Base-by-base conservation (phyloP, 2,797 vertebrate genomes). In the Moxostoma hubbsi region DNA sequence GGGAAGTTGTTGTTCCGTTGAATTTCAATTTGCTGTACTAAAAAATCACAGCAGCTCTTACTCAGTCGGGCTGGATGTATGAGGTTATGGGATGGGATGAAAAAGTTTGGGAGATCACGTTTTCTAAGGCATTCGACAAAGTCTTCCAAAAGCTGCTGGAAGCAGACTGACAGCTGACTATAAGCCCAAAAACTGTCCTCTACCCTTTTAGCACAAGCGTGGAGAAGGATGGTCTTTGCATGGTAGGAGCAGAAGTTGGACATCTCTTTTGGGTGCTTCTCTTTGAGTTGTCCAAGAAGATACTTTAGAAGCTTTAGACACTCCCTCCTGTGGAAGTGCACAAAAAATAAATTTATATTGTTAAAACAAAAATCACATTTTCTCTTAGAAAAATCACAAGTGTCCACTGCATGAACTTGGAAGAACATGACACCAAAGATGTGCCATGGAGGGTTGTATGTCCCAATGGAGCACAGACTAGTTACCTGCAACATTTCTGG, bases 401-500 rank as follows among this genome's bases (percentile, higher is more conserved):
- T 53, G 51, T 53, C 6, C 11, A 57, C 5, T 57, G 2, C 53
- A 47, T 49, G 45, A 1, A 7, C 36, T 46, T 16, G 36, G 36
- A 36, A 36, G 18, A 36, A 12, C 9, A 11, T 24, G 2, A 58
- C n/a, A 7, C 53, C 53, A 54, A 12, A 54, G n/a, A 12, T 12
- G 53, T 54, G 12, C 12, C 13, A 13, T 13, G n/a, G 12, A 54
- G 36, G 36, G 36, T 36, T 36, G 36, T 36, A 36, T 36, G 36
- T 36, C 36, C 36, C 36, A 36, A 36, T 36, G 10, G 46, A 36
- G 24, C 9, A 13, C 5, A 57, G 11, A 57, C 13, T 24, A 7
- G 62, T 76, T 81, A 94, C 93, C 95, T 94, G 93, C 93, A 96
- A 85, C 96, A 98, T 62, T 75, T 91, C 0, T 0, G 2, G 9